Conservation (phyloP, 64 coral and sea anemone genomes). For the Porites australiensis region DNA sequence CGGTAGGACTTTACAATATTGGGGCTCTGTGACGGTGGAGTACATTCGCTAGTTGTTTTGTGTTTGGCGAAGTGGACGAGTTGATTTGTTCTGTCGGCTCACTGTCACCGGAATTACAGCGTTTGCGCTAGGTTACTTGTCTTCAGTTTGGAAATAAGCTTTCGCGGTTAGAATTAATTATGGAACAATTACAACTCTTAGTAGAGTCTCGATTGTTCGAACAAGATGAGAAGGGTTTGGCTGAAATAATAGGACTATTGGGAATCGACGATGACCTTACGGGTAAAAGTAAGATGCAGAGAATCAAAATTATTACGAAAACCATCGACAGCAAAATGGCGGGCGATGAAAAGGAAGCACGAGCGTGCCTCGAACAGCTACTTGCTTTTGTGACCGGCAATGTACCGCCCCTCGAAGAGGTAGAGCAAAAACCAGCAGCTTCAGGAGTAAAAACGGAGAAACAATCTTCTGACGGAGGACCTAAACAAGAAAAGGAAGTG, state of each 20-base stretch:
- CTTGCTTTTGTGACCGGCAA: not conserved
- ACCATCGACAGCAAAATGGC: conserved; percentile 13
- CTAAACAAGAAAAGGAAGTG: not conserved
- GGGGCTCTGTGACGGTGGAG: no score
- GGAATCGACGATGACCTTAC: not conserved
- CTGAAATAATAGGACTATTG: conserved; percentile 26
- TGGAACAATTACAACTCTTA: conserved; percentile 7
- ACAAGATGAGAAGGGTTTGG: conserved; percentile 2
- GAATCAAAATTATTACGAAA: no score
- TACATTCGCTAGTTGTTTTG: no score
- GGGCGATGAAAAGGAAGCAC: conserved; percentile 4
- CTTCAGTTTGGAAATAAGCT: no score
- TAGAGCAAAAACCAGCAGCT: not conserved
- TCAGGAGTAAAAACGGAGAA: not conserved
- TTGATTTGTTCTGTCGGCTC: no score
- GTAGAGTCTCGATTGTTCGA: not conserved
- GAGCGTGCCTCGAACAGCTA: not conserved
- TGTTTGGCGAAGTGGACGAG: no score
- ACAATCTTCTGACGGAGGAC: not conserved
- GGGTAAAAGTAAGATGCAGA: conserved; percentile 8
- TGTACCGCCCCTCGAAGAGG: not conserved
- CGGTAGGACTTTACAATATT: no score
- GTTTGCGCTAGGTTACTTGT: no score
- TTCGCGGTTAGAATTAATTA: not conserved
- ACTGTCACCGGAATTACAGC: no score